These are phyloP conservation scores for Drosophila murphyi DNA, from an alignment of 1,140 invertebrate genomes.

Conservation along the genomic window DNA sequence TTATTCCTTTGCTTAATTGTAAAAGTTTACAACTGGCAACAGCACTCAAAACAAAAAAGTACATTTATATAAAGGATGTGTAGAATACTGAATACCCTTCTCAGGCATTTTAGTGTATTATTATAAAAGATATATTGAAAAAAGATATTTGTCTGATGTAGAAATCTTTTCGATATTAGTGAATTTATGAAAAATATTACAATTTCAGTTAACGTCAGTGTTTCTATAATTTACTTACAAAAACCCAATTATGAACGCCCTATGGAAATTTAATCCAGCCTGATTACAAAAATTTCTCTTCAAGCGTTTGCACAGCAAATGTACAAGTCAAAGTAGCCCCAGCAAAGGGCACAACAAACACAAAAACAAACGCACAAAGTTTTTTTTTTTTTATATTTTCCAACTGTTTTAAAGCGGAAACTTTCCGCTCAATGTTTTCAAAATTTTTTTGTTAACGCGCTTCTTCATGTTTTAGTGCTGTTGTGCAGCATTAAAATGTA, in stretches of 20 bases:
- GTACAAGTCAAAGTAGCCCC: neutral
- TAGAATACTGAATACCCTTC: slow-evolving; percentile 4
- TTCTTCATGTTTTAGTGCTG: slow-evolving; percentile 50
- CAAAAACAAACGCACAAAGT: slow-evolving; percentile 16
- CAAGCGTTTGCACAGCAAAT: neutral
- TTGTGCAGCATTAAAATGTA: slow-evolving; percentile 54
- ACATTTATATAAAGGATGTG: neutral
- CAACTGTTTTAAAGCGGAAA: slow-evolving; percentile 34
- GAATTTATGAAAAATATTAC: too few species aligned
- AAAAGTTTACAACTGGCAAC: slow-evolving; percentile 60
- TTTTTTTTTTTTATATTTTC: slow-evolving; percentile 26
- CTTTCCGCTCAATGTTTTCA: slow-evolving; percentile 60
- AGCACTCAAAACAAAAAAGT: neutral
- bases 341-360: neutral
- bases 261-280: neutral
- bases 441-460: slow-evolving; percentile 43
- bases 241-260: too few species aligned
- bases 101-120: neutral
- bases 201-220: too few species aligned
- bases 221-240: too few species aligned
- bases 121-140: too few species aligned
- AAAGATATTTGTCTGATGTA: too few species aligned
- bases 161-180: too few species aligned
- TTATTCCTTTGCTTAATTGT: slow-evolving; percentile 73
- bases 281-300: neutral